These are phyloP conservation scores for Zoanthus solanderi DNA, from an alignment of 92 coral and sea anemone genomes.

Conservation along the genomic window DNA sequence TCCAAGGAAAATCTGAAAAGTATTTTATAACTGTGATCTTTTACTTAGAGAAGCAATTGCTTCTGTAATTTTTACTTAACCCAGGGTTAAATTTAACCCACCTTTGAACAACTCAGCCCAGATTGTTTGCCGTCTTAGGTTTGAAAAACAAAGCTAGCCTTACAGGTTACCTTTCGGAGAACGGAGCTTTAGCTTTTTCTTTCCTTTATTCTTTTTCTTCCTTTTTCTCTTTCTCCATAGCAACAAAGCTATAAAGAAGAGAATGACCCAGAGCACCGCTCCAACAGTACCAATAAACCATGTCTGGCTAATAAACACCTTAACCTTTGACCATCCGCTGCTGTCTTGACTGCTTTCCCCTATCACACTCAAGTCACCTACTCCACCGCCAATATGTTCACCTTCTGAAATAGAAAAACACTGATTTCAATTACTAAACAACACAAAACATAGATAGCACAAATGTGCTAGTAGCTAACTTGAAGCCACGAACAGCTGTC, in stretches of 20 bases:
- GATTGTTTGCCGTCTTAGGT: no score
- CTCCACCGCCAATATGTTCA: conserved; percentile 14
- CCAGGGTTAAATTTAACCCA: no score
- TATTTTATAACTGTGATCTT: no score
- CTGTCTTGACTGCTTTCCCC: conserved; percentile 56
- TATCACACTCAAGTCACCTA: conserved; percentile 63
- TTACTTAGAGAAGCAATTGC: no score
- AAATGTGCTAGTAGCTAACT: no score
- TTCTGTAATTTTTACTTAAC: no score
- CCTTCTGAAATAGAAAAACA: background rate
- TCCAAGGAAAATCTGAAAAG: no score
- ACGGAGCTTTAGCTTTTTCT: conserved; percentile 55
- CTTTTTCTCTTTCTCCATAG: conserved; percentile 76
- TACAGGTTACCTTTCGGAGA: conserved; percentile 24
- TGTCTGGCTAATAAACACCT: conserved; percentile 80
- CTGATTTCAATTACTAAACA: background rate
- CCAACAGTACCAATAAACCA: conserved; percentile 96
- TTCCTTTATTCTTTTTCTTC: conserved; percentile 40
- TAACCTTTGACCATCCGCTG: conserved; percentile 81
- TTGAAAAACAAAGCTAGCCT: background rate
- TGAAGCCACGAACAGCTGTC: no score
- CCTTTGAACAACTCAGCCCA: no score
- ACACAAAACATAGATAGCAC: no score
- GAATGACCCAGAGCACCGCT: conserved; percentile 81
- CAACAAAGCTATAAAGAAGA: conserved; percentile 76